These are phyloP conservation scores for Pollachius pollachius DNA, from an alignment of 2,113 vertebrate species.

Conservation along the genomic window DNA sequence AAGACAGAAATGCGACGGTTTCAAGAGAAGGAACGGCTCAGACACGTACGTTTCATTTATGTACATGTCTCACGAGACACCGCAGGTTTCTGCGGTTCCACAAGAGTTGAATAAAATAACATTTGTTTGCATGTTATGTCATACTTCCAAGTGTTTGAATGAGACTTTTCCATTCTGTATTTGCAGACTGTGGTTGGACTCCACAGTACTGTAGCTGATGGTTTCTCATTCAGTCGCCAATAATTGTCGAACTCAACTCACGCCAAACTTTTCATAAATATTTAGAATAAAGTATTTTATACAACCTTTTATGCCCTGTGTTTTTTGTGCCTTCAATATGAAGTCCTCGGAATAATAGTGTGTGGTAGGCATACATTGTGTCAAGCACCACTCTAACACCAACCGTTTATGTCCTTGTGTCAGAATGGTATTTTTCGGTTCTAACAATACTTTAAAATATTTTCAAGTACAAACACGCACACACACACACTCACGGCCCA, in stretches of 20 bases:
- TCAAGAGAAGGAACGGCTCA: too few relatives aligned
- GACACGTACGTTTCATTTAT: too few relatives aligned
- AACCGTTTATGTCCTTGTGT: too few relatives aligned
- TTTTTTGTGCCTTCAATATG: not conserved
- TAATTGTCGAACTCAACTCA: conserved; percentile 30
- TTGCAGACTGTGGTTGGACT: conserved; percentile 29
- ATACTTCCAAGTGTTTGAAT: conserved; percentile 35
- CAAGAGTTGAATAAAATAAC: not conserved
- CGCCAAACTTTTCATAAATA: conserved; percentile 43
- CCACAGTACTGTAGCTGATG: conserved; percentile 12
- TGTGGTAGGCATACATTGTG: too few relatives aligned
- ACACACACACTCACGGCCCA: not conserved
- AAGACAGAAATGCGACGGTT: too few relatives aligned
- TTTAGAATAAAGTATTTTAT: conserved; percentile 66
- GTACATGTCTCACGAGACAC: too few relatives aligned
- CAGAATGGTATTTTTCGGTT: too few relatives aligned
- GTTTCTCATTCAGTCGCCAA: conserved; percentile 35
- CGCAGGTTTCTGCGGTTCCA: not conserved
- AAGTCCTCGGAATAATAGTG: too few relatives aligned
- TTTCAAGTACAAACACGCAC: too few relatives aligned
- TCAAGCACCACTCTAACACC: too few relatives aligned
- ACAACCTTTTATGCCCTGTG: conserved; percentile 11
- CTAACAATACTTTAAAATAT: too few relatives aligned
- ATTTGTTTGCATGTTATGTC: conserved; percentile 53
- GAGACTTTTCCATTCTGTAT: conserved; percentile 28